Conservation (phyloP, 2,888 invertebrate species). For the Labia minor region DNA sequence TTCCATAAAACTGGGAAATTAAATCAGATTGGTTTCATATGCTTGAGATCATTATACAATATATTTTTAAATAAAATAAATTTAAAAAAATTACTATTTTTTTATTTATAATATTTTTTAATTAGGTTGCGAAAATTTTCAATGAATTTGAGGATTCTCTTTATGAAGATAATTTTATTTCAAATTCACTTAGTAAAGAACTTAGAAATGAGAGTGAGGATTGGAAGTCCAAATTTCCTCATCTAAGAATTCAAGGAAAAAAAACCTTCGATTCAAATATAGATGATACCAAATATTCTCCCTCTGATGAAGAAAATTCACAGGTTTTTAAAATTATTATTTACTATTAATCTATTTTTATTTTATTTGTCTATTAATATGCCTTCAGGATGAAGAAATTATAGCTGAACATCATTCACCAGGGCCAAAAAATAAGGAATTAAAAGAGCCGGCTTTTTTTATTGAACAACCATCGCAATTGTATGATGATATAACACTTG, state of each 20-base stretch:
- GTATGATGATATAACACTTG: background rate
- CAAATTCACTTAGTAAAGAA: background rate
- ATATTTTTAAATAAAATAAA: no score
- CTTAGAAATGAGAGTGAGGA: slow-evolving; percentile 16
- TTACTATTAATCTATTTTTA: background rate
- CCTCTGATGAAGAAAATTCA: background rate
- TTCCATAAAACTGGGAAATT: no score
- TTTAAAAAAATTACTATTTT: no score
- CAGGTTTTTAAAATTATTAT: background rate
- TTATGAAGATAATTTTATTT: slow-evolving; percentile 21
- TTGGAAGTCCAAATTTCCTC: slow-evolving; percentile 17
- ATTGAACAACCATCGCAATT: background rate
- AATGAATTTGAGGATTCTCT: slow-evolving; percentile 23
- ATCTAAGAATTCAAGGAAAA: slow-evolving; percentile 14
- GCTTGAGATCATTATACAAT: no score
- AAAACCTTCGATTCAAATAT: background rate
- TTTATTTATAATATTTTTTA: slow-evolving; percentile 14
- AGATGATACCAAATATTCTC: background rate
- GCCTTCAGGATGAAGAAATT: background rate
- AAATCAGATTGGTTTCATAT: no score
- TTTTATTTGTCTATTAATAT: background rate
- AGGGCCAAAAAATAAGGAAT: background rate
- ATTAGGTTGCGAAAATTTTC: slow-evolving; percentile 22
- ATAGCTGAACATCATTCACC: background rate
- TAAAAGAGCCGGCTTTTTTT: background rate